Evolutionary conservation across 2,888 invertebrate species (phyloP).

Genomic region (Spilarctia lutea): DNA sequence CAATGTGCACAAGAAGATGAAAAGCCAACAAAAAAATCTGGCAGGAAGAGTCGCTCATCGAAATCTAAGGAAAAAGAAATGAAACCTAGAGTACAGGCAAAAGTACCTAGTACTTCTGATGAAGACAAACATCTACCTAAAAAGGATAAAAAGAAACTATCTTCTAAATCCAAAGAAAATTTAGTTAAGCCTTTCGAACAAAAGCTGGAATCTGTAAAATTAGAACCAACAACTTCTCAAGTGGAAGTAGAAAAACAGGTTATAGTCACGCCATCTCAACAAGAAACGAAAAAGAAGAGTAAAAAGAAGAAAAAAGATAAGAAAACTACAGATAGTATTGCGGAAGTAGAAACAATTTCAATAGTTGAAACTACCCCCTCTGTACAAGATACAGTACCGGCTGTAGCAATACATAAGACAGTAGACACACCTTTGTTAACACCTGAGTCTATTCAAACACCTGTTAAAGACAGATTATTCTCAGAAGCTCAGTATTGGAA

Average conservation of each 20-base stretch:
- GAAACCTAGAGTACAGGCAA: constrained; percentile 54
- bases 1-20: constrained; percentile 57
- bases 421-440: constrained; percentile 67
- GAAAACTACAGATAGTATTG: constrained; percentile 47
- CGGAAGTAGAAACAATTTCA: constrained; percentile 46
- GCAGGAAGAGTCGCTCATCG: constrained; percentile 68
- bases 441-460: constrained; percentile 77
- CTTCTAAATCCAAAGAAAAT: constrained; percentile 67
- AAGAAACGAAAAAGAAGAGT: constrained; percentile 66
- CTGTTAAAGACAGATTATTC: constrained; percentile 77
- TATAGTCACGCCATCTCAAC: constrained; percentile 24
- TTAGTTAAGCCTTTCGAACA: constrained; percentile 42
- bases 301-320: constrained; percentile 76
- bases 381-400: constrained; percentile 47
- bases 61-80: constrained; percentile 78
- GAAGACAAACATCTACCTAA: constrained; percentile 67
- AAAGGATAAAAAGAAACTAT: constrained; percentile 74
- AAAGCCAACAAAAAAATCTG: constrained; percentile 55
- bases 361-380: constrained; percentile 51
- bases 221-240: constrained; percentile 32
- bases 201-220: constrained; percentile 33
- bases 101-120: constrained; percentile 58
- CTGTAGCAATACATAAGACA: constrained; percentile 36
- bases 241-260: constrained; percentile 35
- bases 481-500: constrained; percentile 83